These are phyloP conservation scores for Echinarachnius parma DNA, from an alignment of 53 echinoderm and acorn worm genomes.

Conservation along the genomic window DNA sequence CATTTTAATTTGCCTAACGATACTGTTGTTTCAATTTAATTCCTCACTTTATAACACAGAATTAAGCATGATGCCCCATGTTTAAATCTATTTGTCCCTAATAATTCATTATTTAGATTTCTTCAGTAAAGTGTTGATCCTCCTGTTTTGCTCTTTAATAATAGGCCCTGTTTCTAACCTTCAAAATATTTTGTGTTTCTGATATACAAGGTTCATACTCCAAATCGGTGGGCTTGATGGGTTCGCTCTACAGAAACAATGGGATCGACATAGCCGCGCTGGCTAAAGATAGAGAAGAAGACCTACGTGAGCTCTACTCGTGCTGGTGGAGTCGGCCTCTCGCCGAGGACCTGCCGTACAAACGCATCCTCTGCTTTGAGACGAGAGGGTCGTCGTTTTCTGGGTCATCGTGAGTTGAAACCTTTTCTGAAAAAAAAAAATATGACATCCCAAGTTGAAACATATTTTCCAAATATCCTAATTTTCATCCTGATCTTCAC, in stretches of 20 bases:
- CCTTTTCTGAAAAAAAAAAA: neutral
- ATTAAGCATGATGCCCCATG: too few species aligned
- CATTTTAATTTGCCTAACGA: too few species aligned
- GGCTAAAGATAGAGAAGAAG: slow-evolving; percentile 56
- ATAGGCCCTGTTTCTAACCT: neutral
- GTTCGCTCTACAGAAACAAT: slow-evolving; percentile 56
- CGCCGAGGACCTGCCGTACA: slow-evolving; percentile 48
- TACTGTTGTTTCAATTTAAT: too few species aligned
- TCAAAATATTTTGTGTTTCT: too few species aligned
- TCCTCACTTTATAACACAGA: too few species aligned
- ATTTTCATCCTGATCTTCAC: too few species aligned
- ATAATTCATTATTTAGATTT: too few species aligned
- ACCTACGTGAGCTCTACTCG: slow-evolving; percentile 53
- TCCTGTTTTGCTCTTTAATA: neutral
- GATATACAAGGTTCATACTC: slow-evolving; percentile 31
- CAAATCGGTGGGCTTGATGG: slow-evolving; percentile 47
- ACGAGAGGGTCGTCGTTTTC: slow-evolving; percentile 25
- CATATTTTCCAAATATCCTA: too few species aligned
- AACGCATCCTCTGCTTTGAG: slow-evolving; percentile 68
- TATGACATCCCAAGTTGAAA: too few species aligned
- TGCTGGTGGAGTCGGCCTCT: slow-evolving; percentile 74
- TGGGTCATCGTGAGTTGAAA: neutral
- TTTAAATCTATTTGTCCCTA: too few species aligned
- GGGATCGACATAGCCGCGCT: slow-evolving; percentile 49
- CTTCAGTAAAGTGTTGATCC: neutral